Conservation (phyloP, 53 echinoderm and acorn worm species). For the Henricia sp. region DNA sequence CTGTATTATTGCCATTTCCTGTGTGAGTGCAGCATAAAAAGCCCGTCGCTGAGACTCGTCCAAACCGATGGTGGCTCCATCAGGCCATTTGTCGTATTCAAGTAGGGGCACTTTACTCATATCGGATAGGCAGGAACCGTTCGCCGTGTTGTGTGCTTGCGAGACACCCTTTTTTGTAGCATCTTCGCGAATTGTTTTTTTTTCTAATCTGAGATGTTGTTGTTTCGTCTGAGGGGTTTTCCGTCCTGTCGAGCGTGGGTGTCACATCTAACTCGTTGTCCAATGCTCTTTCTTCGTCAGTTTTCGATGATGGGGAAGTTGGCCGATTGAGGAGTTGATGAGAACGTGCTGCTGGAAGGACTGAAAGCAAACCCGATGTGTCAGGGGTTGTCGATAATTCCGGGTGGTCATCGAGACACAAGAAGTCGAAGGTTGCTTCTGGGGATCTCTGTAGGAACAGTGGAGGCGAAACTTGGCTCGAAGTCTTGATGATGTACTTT, state of each 20-base stretch:
- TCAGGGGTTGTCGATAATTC: too few relatives aligned
- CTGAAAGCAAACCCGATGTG: too few relatives aligned
- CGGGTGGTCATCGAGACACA: constrained; percentile 26
- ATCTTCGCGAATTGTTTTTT: too few relatives aligned
- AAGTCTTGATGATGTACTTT: constrained; percentile 67
- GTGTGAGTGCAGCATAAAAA: constrained; percentile 72
- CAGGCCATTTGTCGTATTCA: constrained; percentile 69
- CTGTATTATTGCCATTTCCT: constrained; percentile 77
- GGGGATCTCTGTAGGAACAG: constrained; percentile 42
- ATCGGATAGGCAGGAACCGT: neutral
- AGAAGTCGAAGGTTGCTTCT: constrained; percentile 60
- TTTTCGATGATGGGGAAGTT: neutral
- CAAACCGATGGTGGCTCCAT: constrained; percentile 34
- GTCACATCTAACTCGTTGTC: too few relatives aligned
- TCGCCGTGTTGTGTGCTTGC: neutral
- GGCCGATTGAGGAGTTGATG: neutral
- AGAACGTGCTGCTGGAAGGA: neutral
- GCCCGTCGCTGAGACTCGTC: constrained; percentile 80
- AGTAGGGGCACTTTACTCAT: constrained; percentile 17
- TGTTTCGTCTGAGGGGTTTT: neutral
- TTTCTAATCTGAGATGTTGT: too few relatives aligned
- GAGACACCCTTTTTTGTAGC: neutral
- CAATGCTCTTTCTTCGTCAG: too few relatives aligned
- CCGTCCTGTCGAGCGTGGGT: too few relatives aligned
- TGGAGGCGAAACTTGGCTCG: constrained; percentile 28